Base-by-base conservation (phyloP, 1,140 invertebrate genomes). In the Gonioctena quinquepunctata region DNA sequence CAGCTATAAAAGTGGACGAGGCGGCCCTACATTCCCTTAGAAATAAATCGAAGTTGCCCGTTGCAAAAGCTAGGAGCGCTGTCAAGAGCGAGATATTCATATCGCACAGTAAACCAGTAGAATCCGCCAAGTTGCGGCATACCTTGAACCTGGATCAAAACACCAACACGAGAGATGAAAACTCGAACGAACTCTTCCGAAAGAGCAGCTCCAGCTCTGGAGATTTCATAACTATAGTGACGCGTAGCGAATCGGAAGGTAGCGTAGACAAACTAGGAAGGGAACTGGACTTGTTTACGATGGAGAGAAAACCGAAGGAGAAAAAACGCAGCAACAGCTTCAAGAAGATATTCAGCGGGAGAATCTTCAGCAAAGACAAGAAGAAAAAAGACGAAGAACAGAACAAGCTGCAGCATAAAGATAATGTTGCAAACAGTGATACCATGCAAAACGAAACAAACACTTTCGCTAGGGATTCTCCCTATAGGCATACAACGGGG, bases 251-350 rank as follows among this genome's bases (percentile, higher is more conserved):
- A 48, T 77, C 76, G 2, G 77, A 79, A 49, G 80, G 77, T 19
- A 81, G 76, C 61, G 71, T 81, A 5, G 69, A 74, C 18, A 79
- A 77, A 66, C 54, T 81, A 52, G 70, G 76, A 62, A 70, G 72
- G 19, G 72, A 75, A 61, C 67, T 82, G 19, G 76, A 75, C 2
- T 68, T 74, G 49, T 77, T 81, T 48, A 76, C 74, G 7, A 81
- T 79, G 77, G 77, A 79, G 25, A 73, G 69, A 5, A 74, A 76
- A 69, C 56, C 70, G n/a, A 77, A 76, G 60, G 71, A 80, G 6
- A 80, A 80, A 33, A 82, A 81, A 71, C 71, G 80, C 1, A 68
- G 57, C 42, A 78, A 71, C 56, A 81, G 80, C 61, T 81, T 83
- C 54, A 65, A 73, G 7, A 77, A 71, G 56, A 69, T 81, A 25